Evolutionary conservation across 2,797 vertebrate species (phyloP).

Genomic region (Propithecus deckenii): DNA sequence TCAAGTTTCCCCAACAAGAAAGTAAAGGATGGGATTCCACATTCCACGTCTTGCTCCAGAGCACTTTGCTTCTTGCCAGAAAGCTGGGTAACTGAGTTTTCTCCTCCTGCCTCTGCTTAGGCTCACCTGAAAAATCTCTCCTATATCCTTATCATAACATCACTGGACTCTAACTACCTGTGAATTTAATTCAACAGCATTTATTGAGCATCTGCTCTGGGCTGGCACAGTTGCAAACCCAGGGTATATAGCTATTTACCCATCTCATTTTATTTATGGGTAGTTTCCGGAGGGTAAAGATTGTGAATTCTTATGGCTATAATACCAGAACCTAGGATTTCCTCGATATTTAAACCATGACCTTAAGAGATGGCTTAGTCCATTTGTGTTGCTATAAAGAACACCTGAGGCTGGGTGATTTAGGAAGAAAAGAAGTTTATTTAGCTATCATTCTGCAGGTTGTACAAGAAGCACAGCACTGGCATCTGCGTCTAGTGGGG

Average conservation of each 20-base stretch:
- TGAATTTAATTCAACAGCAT: neutral
- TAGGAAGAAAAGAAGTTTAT: too few species aligned
- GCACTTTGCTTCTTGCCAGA: neutral
- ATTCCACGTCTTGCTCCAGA: neutral
- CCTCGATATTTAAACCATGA: neutral
- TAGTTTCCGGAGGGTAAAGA: neutral
- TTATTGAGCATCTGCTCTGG: neutral
- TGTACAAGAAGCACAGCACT: too few species aligned
- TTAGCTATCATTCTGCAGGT: too few species aligned
- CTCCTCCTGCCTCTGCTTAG: neutral
- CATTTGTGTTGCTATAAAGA: neutral
- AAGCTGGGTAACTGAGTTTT: neutral
- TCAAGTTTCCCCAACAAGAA: neutral
- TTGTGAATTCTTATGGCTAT: neutral
- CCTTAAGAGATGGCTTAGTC: neutral
- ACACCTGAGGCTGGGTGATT: too few species aligned
- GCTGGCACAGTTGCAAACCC: neutral
- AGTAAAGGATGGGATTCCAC: neutral
- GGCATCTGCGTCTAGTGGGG: neutral
- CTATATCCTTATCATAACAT: neutral
- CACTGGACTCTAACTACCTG: neutral
- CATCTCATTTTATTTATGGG: neutral
- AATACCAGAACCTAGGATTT: neutral
- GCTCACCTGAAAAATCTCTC: neutral
- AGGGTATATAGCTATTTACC: neutral